phyloP scores from a whole-genome alignment of 2,888 invertebrate species.

The Thereva nobilitata region DNA sequence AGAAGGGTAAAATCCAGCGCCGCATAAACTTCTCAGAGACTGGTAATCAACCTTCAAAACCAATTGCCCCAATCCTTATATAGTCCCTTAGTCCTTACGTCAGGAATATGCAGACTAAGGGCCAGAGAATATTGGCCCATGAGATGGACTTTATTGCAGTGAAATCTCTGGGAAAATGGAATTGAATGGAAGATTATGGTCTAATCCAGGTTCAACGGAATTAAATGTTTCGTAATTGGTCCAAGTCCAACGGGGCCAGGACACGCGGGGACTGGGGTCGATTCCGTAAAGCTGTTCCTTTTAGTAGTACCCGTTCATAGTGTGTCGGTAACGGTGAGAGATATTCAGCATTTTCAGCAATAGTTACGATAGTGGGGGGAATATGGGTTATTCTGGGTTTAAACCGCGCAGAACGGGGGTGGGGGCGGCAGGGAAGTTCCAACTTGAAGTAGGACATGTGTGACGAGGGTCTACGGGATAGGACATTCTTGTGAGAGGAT shows the following conservation, averaged over 20 bases:
- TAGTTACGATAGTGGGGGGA: too few species aligned
- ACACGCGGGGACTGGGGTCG: too few species aligned
- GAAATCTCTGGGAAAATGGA: constrained; percentile 27
- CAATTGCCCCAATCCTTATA: not conserved
- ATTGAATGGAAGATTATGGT: constrained; percentile 31
- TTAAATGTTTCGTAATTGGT: constrained; percentile 37
- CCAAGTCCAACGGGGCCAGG: not conserved
- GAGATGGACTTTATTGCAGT: constrained; percentile 9
- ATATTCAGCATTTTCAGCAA: too few species aligned
- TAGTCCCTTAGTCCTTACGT: constrained; percentile 3
- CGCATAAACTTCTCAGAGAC: too few species aligned
- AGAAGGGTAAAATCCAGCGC: too few species aligned
- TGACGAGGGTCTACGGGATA: constrained; percentile 7
- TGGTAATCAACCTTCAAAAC: too few species aligned
- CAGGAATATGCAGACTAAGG: not conserved
- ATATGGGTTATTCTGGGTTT: too few species aligned
- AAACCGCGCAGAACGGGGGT: too few species aligned
- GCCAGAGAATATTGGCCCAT: not conserved
- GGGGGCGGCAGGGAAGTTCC: too few species aligned
- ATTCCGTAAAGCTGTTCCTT: too few species aligned
- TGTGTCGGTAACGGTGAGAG: too few species aligned
- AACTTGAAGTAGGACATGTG: not conserved
- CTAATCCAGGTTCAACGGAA: constrained; percentile 36
- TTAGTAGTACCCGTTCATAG: too few species aligned
- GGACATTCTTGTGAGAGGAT: constrained; percentile 12